These are phyloP conservation scores for Morpho helenor DNA, from an alignment of 2,888 invertebrate species.

Conservation along the genomic window DNA sequence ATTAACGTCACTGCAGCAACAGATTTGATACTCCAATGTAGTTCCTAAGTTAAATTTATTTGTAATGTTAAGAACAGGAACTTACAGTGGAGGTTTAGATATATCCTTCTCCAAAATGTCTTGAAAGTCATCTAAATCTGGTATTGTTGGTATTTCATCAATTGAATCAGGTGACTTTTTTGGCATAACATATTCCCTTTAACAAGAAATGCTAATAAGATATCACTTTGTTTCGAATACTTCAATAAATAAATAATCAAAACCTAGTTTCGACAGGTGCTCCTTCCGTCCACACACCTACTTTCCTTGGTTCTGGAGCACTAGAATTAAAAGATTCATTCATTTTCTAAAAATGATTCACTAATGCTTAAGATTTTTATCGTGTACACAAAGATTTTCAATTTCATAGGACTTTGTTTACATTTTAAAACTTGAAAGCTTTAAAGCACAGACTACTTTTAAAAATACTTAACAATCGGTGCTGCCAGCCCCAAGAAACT, in stretches of 20 bases:
- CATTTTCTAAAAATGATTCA: constrained; percentile 34
- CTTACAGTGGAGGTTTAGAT: constrained; percentile 58
- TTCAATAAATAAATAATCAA: background rate
- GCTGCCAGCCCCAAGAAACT: too few species aligned
- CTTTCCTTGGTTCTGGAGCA: constrained; percentile 62
- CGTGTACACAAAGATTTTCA: too few species aligned
- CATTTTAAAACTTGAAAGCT: too few species aligned
- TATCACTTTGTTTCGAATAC: too few species aligned
- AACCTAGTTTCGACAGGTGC: constrained; percentile 66
- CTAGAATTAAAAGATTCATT: constrained; percentile 47
- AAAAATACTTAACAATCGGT: too few species aligned
- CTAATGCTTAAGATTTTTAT: too few species aligned
- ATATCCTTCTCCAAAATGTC: constrained; percentile 69
- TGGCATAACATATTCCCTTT: constrained; percentile 64
- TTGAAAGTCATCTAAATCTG: constrained; percentile 69
- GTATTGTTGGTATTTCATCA: constrained; percentile 73
- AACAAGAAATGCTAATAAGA: constrained; percentile 23
- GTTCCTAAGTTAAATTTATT: too few species aligned
- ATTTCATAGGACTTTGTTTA: too few species aligned
- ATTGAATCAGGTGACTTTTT: constrained; percentile 63
- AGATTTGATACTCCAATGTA: too few species aligned
- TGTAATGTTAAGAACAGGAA: constrained; percentile 9
- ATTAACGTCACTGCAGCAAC: too few species aligned
- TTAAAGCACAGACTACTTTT: too few species aligned
- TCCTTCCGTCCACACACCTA: constrained; percentile 72